phyloP scores from a whole-genome alignment of 1,140 invertebrate genomes.

The Patella vulgata region DNA sequence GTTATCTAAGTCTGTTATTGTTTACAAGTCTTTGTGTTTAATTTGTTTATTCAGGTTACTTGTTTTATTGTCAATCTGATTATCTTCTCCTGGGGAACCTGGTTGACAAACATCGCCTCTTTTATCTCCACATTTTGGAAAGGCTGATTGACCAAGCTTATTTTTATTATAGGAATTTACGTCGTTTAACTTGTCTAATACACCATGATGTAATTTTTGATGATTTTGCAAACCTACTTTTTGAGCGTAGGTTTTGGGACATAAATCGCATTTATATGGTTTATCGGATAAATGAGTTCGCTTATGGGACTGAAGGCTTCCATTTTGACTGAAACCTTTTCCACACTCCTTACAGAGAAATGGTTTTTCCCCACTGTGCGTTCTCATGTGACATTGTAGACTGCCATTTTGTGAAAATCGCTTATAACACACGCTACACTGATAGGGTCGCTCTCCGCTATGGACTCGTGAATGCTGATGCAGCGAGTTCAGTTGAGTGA shows the following conservation, averaged over 20 bases:
- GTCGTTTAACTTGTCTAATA: too few species aligned
- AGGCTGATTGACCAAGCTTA: too few species aligned
- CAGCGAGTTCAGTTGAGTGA: constrained; percentile 46
- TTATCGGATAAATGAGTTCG: constrained; percentile 36
- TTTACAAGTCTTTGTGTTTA: too few species aligned
- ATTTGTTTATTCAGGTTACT: too few species aligned
- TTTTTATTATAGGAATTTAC: too few species aligned
- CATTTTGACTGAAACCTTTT: background rate
- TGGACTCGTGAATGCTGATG: constrained; percentile 16
- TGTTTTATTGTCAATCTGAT: too few species aligned
- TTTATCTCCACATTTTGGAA: too few species aligned
- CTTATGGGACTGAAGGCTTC: constrained; percentile 5
- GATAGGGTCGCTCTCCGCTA: constrained; percentile 43
- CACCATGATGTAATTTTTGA: constrained; percentile 27
- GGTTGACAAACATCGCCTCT: too few species aligned
- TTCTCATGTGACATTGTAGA: constrained; percentile 22
- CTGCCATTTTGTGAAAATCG: constrained; percentile 24
- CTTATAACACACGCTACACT: constrained; percentile 85
- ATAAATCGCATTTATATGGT: constrained; percentile 32
- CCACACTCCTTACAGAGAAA: constrained; percentile 15
- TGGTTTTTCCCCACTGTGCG: constrained; percentile 13
- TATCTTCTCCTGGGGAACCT: too few species aligned
- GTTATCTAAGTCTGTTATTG: too few species aligned
- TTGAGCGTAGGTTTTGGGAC: constrained; percentile 21
- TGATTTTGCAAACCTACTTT: constrained; percentile 24